Evolutionary conservation across 2,888 invertebrate genomes (phyloP), one percentile per base, ranked within the genome.

Genomic region (Cinara cedri): DNA sequence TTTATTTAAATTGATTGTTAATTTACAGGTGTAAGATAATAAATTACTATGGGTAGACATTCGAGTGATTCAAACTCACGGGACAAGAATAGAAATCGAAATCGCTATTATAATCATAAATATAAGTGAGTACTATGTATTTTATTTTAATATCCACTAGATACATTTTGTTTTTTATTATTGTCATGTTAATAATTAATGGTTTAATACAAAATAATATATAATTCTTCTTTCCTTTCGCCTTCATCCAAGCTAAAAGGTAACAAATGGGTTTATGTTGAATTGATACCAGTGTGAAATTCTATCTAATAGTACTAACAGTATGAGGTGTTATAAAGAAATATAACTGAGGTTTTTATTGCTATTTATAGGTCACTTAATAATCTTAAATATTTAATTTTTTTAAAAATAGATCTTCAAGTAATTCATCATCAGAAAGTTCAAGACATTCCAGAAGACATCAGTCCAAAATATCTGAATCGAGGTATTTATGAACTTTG

Each of bases 1-100:
- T n/a, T n/a, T n/a, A n/a, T n/a, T n/a, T n/a, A n/a, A n/a, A n/a
- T n/a, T n/a, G 34, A 4, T 3, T 34, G 34, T 34, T 34, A 3
- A 54, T 24, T 70, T 70, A 1, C 21, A 70, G 70, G 70, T 42
- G 42, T 65, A 65, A 54, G 14, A 19, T 14, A 42, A 19, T 21
- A 21, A 74, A 51, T 74, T 19, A 75, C 1, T 16, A 76, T 82
- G 82, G 81, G 83, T 21, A 82, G 78, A 51, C 82, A 83, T 68
- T 83, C 83, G 11, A 82, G 82, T 81, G 83, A 82, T 78, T 83
- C 83, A 51, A 83, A 82, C 44, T 81, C 82, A 1, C 83, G 81
- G 68, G 76, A 81, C 19, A 57, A 81, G 46, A 76, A 72, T 68
- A 74, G 80, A 49, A 80, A 80, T 66, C 63, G 66, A 55, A 76